Evolutionary conservation across 1,140 invertebrate genomes (phyloP).

Genomic region (Panulirus ornatus): DNA sequence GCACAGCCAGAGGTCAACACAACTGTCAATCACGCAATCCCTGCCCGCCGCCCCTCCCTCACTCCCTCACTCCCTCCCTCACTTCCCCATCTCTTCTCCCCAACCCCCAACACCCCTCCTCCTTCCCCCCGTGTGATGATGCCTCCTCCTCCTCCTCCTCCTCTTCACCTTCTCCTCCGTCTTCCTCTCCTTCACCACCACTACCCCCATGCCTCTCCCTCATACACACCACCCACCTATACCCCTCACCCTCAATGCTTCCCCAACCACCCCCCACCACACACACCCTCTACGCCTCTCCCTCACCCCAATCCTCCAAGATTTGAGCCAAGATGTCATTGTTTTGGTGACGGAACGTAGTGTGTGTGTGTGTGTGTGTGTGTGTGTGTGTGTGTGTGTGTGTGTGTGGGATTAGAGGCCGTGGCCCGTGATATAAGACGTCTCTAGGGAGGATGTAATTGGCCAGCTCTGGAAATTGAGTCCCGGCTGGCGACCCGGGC

Average conservation of each 20-base stretch:
- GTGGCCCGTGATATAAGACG: not conserved
- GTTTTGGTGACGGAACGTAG: conserved; percentile 16
- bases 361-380: too few relatives aligned
- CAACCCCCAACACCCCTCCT: not conserved
- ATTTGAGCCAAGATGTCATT: conserved; percentile 25
- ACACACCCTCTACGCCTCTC: too few relatives aligned
- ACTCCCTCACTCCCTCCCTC: not conserved
- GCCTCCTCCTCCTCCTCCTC: not conserved
- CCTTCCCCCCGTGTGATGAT: not conserved
- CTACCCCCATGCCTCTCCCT: not conserved
- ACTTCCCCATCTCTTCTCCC: not conserved
- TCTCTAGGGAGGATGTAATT: conserved; percentile 11
- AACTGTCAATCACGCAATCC: conserved; percentile 44
- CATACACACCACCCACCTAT: too few relatives aligned
- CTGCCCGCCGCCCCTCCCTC: not conserved
- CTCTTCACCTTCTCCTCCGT: not conserved
- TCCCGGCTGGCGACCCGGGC: conserved; percentile 10
- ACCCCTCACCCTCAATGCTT: too few relatives aligned
- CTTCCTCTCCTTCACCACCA: not conserved
- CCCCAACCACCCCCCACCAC: not conserved
- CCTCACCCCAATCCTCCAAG: not conserved
- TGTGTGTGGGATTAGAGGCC: not conserved
- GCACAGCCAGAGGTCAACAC: conserved; percentile 21
- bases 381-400: too few relatives aligned
- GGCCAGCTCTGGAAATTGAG: conserved; percentile 26